Evolutionary conservation across 2,888 invertebrate genomes (phyloP).

Genomic region (Microplitis deprimator): DNA sequence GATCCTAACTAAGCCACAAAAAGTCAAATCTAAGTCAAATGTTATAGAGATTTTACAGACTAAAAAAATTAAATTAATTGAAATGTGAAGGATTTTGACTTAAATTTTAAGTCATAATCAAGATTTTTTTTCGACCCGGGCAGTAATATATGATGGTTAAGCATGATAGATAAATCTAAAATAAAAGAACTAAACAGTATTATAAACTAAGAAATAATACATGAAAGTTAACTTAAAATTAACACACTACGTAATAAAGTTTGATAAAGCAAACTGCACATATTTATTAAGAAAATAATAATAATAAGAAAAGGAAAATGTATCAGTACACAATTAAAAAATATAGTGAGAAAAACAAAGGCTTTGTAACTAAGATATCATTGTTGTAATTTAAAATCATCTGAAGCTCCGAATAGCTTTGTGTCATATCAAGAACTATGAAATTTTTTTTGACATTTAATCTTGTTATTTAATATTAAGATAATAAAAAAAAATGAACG

Average conservation of each 20-base stretch:
- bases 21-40: too few relatives aligned
- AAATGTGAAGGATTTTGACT: too few relatives aligned
- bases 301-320: too few relatives aligned
- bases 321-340: too few relatives aligned
- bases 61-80: too few relatives aligned
- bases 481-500: background rate
- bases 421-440: background rate
- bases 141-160: too few relatives aligned
- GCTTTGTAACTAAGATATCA: background rate
- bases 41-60: too few relatives aligned
- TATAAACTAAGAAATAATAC: background rate
- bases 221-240: constrained; percentile 2
- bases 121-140: too few relatives aligned
- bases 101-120: too few relatives aligned
- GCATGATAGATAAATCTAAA: too few relatives aligned
- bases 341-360: too few relatives aligned
- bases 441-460: background rate
- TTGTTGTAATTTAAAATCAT: background rate
- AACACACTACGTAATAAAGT: background rate
- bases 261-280: background rate
- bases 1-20: too few relatives aligned
- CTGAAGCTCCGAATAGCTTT: background rate
- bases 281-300: background rate
- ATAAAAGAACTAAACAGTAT: background rate
- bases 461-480: background rate